A percentile compares a stretch with the other conserved stretches of the same genome.
phyloP scores from a whole-genome alignment of 2,113 vertebrate species.

The Caranx melampygus region DNA sequence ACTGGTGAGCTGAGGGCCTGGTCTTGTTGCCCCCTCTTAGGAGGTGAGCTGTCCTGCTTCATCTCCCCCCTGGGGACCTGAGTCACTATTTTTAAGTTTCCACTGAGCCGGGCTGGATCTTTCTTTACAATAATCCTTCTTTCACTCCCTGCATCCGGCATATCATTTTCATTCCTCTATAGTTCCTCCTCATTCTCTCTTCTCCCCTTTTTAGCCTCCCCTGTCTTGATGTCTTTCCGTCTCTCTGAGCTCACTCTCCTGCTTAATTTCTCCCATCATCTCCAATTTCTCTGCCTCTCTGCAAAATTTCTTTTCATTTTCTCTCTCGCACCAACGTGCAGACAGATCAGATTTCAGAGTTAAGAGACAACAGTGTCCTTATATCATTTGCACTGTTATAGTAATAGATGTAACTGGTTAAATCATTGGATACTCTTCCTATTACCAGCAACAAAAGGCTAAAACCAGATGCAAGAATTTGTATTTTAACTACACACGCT shows the following conservation, averaged over 20 bases:
- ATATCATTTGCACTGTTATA: conserved; percentile 18
- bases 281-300: conserved; percentile 33
- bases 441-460: conserved; percentile 4
- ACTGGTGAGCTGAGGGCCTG: conserved; percentile 5
- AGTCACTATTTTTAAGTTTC: conserved; percentile 58
- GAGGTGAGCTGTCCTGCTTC: conserved; percentile 32
- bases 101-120: conserved; percentile 17
- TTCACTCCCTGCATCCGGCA: background rate
- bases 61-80: conserved; percentile 40
- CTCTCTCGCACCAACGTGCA: background rate
- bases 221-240: background rate
- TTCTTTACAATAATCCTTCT: background rate
- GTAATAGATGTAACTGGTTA: conserved; percentile 8
- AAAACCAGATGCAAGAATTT: background rate
- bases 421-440: conserved; percentile 21
- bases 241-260: background rate
- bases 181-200: background rate
- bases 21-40: conserved; percentile 46
- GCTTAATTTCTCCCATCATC: conserved; percentile 33
- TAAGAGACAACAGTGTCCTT: conserved; percentile 10
- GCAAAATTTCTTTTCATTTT: conserved; percentile 12
- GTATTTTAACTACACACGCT: background rate
- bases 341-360: conserved; percentile 10
- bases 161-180: background rate
- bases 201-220: background rate